Conservation (phyloP, 2,113 vertebrate species). For the Clarias macrocephalus region DNA sequence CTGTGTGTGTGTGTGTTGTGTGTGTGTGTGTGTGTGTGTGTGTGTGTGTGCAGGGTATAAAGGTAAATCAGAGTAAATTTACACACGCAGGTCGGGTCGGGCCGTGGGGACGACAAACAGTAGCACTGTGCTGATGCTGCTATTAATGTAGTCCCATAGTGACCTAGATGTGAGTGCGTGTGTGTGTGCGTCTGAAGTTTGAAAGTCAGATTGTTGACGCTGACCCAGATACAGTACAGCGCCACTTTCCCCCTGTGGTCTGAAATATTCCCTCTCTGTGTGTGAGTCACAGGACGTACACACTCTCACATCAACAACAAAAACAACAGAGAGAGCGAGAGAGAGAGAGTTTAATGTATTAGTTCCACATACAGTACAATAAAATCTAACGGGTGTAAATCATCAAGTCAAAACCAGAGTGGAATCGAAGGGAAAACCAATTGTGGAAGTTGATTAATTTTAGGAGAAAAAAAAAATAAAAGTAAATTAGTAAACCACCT, state of each 20-base stretch:
- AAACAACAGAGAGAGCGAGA: no score
- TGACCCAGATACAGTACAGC: background rate
- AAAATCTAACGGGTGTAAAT: no score
- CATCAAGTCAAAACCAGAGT: no score
- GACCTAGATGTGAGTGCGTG: background rate
- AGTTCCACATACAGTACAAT: no score
- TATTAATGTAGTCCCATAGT: background rate
- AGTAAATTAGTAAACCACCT: no score
- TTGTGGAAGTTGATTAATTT: no score
- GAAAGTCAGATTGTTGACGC: background rate
- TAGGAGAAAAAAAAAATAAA: no score
- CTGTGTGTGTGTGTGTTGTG: background rate
- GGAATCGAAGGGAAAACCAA: no score
- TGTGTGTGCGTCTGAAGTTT: background rate
- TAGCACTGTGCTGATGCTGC: background rate
- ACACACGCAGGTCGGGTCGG: background rate
- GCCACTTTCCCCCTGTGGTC: background rate
- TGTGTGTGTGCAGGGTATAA: background rate
- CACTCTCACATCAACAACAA: background rate
- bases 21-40: no score
- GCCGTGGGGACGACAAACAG: background rate
- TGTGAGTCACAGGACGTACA: background rate
- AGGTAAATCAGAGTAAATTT: background rate
- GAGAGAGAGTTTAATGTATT: background rate
- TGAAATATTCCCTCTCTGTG: background rate